Evolutionary conservation across 2,113 vertebrate species (phyloP).

Genomic region (Strix aluco): DNA sequence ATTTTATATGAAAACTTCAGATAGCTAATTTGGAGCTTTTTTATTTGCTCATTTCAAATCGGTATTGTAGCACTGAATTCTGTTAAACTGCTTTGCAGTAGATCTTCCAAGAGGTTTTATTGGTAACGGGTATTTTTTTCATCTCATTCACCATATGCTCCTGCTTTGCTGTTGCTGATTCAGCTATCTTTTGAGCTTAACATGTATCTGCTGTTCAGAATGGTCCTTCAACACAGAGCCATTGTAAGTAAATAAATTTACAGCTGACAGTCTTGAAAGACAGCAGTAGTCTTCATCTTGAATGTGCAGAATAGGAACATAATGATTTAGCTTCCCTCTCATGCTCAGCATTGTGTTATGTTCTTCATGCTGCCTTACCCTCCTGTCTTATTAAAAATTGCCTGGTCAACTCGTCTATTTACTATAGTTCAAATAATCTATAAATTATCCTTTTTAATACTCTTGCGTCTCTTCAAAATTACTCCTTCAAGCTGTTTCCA

Average conservation of each 20-base stretch:
- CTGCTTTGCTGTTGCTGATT: background rate
- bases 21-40: background rate
- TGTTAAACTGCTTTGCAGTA: background rate
- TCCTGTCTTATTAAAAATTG: background rate
- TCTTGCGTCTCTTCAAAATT: background rate
- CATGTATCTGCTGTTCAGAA: background rate
- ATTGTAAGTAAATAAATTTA: background rate
- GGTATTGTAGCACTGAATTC: background rate
- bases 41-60: background rate
- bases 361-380: background rate
- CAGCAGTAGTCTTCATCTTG: background rate
- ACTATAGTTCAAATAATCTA: background rate
- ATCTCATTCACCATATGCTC: background rate
- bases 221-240: background rate
- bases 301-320: background rate
- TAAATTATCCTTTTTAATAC: background rate
- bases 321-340: background rate
- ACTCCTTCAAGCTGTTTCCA: background rate
- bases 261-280: background rate
- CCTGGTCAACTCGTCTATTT: background rate
- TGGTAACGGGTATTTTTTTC: background rate
- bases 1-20: background rate
- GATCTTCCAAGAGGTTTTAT: background rate
- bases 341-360: background rate
- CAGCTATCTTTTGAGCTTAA: background rate